Evolutionary conservation across 2,888 invertebrate genomes (phyloP), one percentile per base, ranked within the genome.

Genomic region (Macaria liturata): DNA sequence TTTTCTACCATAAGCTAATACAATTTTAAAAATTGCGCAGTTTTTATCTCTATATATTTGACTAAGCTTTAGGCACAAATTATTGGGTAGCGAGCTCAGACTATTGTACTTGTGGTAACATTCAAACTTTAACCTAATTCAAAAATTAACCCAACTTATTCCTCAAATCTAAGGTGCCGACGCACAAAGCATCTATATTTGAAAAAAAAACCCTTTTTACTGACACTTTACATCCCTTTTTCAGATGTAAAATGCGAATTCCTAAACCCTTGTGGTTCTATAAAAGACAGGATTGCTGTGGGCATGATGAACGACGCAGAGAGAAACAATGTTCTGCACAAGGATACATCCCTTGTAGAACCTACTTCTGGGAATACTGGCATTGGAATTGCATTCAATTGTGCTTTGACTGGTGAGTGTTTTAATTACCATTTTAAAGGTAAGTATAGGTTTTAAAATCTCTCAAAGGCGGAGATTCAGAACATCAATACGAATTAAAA

Each of bases 171-270:
- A 20, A 20, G 20, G 20, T 20, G 20, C 2, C 20, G n/a, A 20
- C 2, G 20, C 20, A 20, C 20, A 20, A 20, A 20, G 20, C 20
- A 20, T 20, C 20, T 2, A 20, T 20, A 20, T 20, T 8, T 8
- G 6, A 42, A 8, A 42, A 8, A 8, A 8, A 8, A 42, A 8
- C 3, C 5, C 42, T 8, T 9, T 8, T 8, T 1, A 42, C 9
- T 42, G 6, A 9, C 20, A 20, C 2, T 1, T 20, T 1, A 20
- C 1, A 20, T 2, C 20, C 20, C 20, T 37, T 3, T 37, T 37
- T 4, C 9, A 98, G 98, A 96, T 88, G 98, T 94, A 49, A 99
- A 99, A 92, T 98, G 98, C 82, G 99, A 99, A 86, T 99, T 94
- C 80, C 92, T 98, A 72, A 99, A 98, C 83, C 97, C 98, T 37